Evolutionary conservation across 2,113 vertebrate genomes (phyloP).

Genomic region (Cynopterus brachyotis): DNA sequence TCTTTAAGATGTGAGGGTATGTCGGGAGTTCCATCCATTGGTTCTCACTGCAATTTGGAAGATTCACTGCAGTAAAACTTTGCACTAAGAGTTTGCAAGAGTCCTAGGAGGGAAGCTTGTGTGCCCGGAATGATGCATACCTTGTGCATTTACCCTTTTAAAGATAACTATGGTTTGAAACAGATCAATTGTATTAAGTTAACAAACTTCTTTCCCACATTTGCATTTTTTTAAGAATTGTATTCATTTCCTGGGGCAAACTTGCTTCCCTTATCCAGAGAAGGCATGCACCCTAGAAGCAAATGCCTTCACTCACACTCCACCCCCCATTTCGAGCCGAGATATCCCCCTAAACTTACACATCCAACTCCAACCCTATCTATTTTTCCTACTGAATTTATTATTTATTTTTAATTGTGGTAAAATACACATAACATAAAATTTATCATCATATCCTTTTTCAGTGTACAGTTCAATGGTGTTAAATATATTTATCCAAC

Average conservation of each 20-base stretch:
- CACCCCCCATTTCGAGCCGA: neutral
- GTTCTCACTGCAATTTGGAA: neutral
- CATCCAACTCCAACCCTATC: neutral
- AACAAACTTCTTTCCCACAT: neutral
- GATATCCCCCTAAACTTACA: neutral
- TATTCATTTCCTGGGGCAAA: neutral
- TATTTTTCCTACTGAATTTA: neutral
- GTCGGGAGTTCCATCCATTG: neutral
- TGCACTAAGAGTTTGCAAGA: neutral
- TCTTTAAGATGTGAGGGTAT: neutral
- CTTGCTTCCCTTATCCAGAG: neutral
- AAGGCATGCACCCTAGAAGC: neutral
- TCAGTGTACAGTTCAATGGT: neutral
- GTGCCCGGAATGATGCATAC: neutral
- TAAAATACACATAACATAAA: conserved; percentile 1
- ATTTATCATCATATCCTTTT: conserved; percentile 17
- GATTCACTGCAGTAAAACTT: neutral
- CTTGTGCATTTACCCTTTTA: neutral
- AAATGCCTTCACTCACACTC: neutral
- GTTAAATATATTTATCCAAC: conserved; percentile 35
- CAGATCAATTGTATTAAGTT: neutral
- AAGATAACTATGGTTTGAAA: conserved; percentile 29
- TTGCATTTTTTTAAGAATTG: conserved; percentile 27
- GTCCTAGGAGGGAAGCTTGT: neutral
- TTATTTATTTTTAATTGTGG: neutral